Percentiles rank a stretch among this genome's conserved stretches.
Conservation (phyloP, 2,113 vertebrate species). For the Bos indicus region DNA sequence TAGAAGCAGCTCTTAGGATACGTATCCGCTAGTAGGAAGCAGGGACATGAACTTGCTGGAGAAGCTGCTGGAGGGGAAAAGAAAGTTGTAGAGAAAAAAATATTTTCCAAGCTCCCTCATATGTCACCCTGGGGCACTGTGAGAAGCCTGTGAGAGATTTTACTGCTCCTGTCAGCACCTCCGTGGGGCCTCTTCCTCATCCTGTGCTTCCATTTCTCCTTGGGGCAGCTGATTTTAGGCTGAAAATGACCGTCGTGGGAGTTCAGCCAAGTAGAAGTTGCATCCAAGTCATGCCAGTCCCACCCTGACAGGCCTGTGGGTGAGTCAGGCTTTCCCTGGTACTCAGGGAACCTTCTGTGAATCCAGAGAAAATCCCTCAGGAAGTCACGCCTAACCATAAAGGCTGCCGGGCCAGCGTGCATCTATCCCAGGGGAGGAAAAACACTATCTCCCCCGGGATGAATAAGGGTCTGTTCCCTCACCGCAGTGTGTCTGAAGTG, state of each 20-base stretch:
- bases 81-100: neutral
- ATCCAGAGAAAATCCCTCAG: constrained; percentile 77
- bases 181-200: constrained; percentile 36
- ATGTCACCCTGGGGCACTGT: neutral
- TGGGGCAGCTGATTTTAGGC: constrained; percentile 57
- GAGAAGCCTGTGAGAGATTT: constrained; percentile 20
- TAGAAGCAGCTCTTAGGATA: neutral
- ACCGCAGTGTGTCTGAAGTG: constrained; percentile 35
- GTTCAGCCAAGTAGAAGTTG: constrained; percentile 68
- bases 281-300: constrained; percentile 68
- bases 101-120: neutral
- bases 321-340: constrained; percentile 76
- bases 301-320: constrained; percentile 74
- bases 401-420: constrained; percentile 37
- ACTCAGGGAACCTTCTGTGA: constrained; percentile 72
- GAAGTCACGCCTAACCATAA: constrained; percentile 74
- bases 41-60: neutral
- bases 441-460: constrained; percentile 65
- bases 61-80: constrained; percentile 2
- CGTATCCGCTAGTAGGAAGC: neutral
- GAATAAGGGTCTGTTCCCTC: constrained; percentile 58
- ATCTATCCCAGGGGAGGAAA: constrained; percentile 66
- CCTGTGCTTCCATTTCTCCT: constrained; percentile 63
- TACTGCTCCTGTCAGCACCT: constrained; percentile 58
- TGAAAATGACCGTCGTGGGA: constrained; percentile 67